Conservation (phyloP, 2,888 invertebrate species). For the Eristalinus aeneus region DNA sequence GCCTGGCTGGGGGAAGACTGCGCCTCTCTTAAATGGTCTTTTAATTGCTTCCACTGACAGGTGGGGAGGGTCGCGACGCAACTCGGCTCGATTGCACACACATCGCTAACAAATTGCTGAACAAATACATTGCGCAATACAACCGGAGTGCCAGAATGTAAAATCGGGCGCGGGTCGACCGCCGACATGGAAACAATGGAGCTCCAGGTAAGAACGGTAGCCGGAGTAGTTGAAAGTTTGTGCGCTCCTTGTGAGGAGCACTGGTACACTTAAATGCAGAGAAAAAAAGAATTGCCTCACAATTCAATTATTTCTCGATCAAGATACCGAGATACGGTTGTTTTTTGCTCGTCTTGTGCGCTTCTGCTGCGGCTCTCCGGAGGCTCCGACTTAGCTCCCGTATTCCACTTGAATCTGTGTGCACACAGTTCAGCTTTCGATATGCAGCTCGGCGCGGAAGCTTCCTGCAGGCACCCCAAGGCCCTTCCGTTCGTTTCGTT, state of each 20-base stretch:
- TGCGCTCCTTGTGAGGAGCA: neutral
- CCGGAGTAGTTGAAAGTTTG: neutral
- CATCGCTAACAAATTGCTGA: slow-evolving; percentile 43
- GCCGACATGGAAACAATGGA: slow-evolving; percentile 26
- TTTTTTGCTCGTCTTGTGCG: neutral
- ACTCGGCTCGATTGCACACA: slow-evolving; percentile 19
- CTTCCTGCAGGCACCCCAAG: slow-evolving; percentile 22
- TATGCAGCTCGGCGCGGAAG: neutral
- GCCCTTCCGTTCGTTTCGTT: slow-evolving; percentile 50
- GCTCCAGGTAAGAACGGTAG: slow-evolving; percentile 7
- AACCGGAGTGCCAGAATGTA: neutral
- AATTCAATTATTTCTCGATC: slow-evolving; percentile 61
- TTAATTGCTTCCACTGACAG: slow-evolving; percentile 63
- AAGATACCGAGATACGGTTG: slow-evolving; percentile 24
- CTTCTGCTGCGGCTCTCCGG: neutral
- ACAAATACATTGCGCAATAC: slow-evolving; percentile 19
- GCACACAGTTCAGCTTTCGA: neutral
- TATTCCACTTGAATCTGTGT: slow-evolving; percentile 10
- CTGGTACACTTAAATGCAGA: neutral
- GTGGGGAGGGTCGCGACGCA: slow-evolving; percentile 24
- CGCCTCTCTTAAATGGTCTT: slow-evolving; percentile 58
- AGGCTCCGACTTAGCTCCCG: neutral
- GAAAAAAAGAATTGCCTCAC: slow-evolving; percentile 18
- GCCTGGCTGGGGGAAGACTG: slow-evolving; percentile 19
- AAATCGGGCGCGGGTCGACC: neutral